These are phyloP conservation scores for Drosophila suzukii DNA, from an alignment of 1,140 invertebrate genomes.

Conservation along the genomic window DNA sequence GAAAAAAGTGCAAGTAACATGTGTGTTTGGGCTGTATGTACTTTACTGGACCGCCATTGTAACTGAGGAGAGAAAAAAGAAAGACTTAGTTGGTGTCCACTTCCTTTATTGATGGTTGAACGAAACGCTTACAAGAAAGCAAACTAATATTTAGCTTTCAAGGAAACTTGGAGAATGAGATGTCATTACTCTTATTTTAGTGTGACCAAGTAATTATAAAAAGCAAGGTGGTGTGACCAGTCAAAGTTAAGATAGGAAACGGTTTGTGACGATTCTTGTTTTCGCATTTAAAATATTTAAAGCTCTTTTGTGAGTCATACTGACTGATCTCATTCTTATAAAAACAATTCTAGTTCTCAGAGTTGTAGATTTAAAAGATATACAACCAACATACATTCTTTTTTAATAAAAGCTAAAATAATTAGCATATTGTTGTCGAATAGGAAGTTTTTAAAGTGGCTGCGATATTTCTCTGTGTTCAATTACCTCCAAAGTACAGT, in stretches of 20 bases:
- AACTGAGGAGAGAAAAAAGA: neutral
- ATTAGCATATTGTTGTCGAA: constrained; percentile 21
- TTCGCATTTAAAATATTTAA: neutral
- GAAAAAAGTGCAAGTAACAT: constrained; percentile 64
- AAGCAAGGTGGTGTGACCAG: neutral
- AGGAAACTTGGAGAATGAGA: neutral
- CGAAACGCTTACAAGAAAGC: neutral
- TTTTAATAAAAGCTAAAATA: neutral
- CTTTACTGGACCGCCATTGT: constrained; percentile 7
- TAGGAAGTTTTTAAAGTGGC: constrained; percentile 2
- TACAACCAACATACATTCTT: neutral
- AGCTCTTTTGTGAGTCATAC: neutral
- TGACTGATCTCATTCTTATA: neutral
- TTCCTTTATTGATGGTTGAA: constrained; percentile 9
- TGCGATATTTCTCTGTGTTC: constrained; percentile 22
- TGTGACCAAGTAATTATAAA: constrained; percentile 4
- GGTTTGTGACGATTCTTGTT: too few species aligned
- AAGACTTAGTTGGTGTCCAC: constrained; percentile 2
- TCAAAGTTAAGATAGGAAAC: too few species aligned
- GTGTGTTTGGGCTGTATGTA: constrained; percentile 3
- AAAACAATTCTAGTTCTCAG: neutral
- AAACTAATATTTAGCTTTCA: neutral
- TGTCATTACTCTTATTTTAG: neutral
- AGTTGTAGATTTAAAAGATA: neutral
- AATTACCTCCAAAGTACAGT: constrained; percentile 56